A percentile compares a stretch with the other conserved stretches of the same genome.
Evolutionary conservation across 2,888 invertebrate genomes (phyloP).

Genomic region (Andrena bucephala): DNA sequence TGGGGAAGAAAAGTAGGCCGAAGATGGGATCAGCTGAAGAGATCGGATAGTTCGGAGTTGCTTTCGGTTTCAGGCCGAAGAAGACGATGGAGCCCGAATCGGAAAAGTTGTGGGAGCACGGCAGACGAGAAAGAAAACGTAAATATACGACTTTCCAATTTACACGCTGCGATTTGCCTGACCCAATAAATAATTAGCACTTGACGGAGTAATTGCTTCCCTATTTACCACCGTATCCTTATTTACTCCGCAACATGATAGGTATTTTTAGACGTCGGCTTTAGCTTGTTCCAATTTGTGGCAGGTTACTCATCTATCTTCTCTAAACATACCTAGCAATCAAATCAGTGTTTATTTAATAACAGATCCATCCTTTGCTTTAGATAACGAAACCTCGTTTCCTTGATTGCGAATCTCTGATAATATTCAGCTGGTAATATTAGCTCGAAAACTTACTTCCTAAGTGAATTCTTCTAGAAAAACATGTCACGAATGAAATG

Average conservation of each 20-base stretch:
- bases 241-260: background rate
- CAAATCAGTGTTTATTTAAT: background rate
- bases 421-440: background rate
- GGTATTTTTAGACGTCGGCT: background rate
- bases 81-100: constrained; percentile 85
- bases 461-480: too few relatives aligned
- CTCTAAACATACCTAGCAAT: background rate
- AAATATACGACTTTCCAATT: constrained; percentile 40
- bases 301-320: background rate
- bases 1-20: constrained; percentile 88
- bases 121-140: constrained; percentile 73
- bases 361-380: background rate
- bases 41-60: constrained; percentile 87
- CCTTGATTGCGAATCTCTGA: background rate
- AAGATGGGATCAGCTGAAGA: constrained; percentile 88
- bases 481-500: background rate
- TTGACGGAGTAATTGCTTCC: background rate
- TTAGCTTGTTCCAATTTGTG: background rate
- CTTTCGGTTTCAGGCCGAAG: constrained; percentile 84
- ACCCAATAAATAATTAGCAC: constrained; percentile 11
- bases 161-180: background rate
- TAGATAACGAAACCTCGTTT: background rate
- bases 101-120: constrained; percentile 68
- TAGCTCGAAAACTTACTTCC: too few relatives aligned
- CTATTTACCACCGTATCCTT: background rate